Evolutionary conservation across 2,888 invertebrate genomes (phyloP), one percentile per base, ranked within the genome.

Genomic region (Neoitamus cyanurus): DNA sequence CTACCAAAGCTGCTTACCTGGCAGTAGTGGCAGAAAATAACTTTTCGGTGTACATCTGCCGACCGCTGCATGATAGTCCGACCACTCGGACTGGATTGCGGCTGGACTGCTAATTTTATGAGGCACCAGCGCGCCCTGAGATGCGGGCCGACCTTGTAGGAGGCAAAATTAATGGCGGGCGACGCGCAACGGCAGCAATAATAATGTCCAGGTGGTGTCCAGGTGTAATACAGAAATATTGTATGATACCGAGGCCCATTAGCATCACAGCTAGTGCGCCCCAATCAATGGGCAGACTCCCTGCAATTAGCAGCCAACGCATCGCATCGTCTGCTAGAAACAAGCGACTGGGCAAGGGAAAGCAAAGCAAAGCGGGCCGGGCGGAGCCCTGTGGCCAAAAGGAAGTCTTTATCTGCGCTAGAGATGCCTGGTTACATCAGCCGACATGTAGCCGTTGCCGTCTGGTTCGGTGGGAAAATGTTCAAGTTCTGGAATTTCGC

Each of bases 121-220:
- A 58, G 58, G 25, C 58, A 58, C 7, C 58, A 58, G 20, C 7
- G 7, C 58, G 58, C 25, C 58, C 5, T 28, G 9, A 83, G 70
- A 83, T 83, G 83, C 83, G 83, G 83, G 83, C 36, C 72, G 83
- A 83, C 83, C 83, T 83, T 83, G 83, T 83, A 83, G 83, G 83
- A 83, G 83, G 83, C 30, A 83, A 72, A 72, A 46, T 42, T 37
- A 80, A 68, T 58, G 58, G 58, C 58, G 58, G 58, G 58, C 25
- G n/a, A 70, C 31, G 48, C 20, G 13, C 31, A 78, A 48, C 7
- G 42, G 11, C 78, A 70, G 70, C 28, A 25, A 78, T 70, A 70
- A 70, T 70, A 75, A 34, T 78, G 36, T 83, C 83, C 83, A 83
- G 83, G 72, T 83, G 83, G 42, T 83, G 31, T 25, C 83, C 83